Conservation (phyloP, 92 coral and sea anemone genomes). For the Umimayanthus chanpuru region DNA sequence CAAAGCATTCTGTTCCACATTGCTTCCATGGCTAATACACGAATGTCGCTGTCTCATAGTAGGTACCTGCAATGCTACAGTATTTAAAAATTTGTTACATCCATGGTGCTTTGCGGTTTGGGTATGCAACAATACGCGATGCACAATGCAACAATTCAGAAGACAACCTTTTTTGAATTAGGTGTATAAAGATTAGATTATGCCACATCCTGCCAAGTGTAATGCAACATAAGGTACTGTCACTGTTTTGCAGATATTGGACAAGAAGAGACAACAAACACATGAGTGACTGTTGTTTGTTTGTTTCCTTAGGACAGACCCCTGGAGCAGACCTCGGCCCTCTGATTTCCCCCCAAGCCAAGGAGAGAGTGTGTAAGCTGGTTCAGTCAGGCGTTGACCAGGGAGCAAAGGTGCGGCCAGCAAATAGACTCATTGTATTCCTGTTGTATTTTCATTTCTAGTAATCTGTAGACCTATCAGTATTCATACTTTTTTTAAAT, state of each 20-base stretch:
- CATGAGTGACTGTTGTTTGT: not conserved
- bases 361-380: slow-evolving; percentile 84
- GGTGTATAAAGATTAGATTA: no score
- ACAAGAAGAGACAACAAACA: not conserved
- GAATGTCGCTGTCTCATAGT: no score
- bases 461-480: not conserved
- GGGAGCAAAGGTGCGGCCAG: slow-evolving; percentile 81
- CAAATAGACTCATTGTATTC: not conserved
- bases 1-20: no score
- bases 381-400: slow-evolving; percentile 93
- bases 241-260: not conserved
- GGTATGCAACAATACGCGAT: no score
- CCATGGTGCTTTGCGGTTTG: no score
- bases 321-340: slow-evolving; percentile 99
- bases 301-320: slow-evolving; percentile 68
- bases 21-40: no score
- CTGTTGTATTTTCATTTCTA: not conserved
- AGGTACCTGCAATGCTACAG: no score
- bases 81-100: no score
- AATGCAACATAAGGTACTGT: no score
- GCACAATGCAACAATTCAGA: no score
- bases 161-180: no score
- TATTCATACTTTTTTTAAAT: not conserved
- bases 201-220: no score
- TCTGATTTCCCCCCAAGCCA: slow-evolving; percentile 94